Conservation (phyloP, 2,113 vertebrate species). For the Poeciliopsis turrubarensis region DNA sequence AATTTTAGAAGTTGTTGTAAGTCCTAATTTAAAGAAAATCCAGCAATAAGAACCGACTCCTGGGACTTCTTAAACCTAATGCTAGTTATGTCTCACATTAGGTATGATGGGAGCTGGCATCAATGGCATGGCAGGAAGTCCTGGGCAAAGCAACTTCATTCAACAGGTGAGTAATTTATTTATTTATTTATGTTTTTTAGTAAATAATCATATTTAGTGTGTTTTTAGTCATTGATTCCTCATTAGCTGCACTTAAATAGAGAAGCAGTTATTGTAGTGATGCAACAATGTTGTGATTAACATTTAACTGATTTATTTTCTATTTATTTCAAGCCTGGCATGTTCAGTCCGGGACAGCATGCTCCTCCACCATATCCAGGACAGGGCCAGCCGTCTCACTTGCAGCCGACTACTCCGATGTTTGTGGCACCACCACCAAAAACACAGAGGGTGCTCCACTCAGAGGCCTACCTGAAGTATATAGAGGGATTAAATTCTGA, state of each 20-base stretch:
- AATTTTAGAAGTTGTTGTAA: constrained; percentile 16
- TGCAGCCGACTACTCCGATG: constrained; percentile 92
- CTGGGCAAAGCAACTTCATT: constrained; percentile 86
- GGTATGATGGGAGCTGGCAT: constrained; percentile 92
- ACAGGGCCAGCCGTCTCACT: constrained; percentile 86
- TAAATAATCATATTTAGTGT: no score
- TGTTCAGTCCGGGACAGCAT: constrained; percentile 89
- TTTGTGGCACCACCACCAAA: constrained; percentile 97
- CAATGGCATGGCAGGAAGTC: constrained; percentile 90
- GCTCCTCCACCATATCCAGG: constrained; percentile 96
- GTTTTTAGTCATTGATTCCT: not conserved
- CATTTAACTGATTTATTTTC: not conserved
- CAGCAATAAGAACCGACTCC: not conserved
- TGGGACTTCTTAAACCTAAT: constrained; percentile 7
- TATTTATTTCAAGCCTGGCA: constrained; percentile 82
- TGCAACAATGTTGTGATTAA: not conserved
- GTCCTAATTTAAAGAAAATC: constrained; percentile 12
- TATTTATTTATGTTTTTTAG: not conserved
- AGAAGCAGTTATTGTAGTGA: not conserved
- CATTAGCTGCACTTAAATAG: not conserved
- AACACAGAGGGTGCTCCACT: constrained; percentile 95
- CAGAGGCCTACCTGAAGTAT: constrained; percentile 97
- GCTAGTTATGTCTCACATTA: constrained; percentile 64
- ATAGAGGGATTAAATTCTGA: constrained; percentile 96
- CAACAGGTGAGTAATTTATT: constrained; percentile 85